phyloP scores from a whole-genome alignment of 64 coral and sea anemone genomes.

The Porites lutea region DNA sequence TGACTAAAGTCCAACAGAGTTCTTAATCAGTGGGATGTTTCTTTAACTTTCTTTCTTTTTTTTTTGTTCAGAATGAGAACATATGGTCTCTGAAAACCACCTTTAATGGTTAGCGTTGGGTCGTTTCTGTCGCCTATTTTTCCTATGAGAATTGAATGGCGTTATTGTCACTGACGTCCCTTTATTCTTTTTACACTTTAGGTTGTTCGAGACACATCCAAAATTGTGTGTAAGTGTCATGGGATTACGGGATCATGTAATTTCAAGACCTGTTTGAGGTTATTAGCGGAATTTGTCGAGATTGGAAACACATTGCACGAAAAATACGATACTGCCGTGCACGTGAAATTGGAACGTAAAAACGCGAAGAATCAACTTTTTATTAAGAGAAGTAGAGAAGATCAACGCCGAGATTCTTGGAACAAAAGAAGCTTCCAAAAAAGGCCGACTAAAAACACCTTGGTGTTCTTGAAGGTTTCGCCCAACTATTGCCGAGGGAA shows the following conservation, averaged over 20 bases:
- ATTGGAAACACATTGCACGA: constrained; percentile 72
- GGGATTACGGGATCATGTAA: constrained; percentile 81
- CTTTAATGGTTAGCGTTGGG: too few relatives aligned
- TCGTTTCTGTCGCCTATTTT: too few relatives aligned
- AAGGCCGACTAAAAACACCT: neutral
- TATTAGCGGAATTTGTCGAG: constrained; percentile 33
- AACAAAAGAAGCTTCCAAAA: constrained; percentile 1
- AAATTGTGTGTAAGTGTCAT: constrained; percentile 84
- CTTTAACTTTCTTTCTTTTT: too few relatives aligned
- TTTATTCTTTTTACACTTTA: neutral
- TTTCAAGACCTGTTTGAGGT: constrained; percentile 70
- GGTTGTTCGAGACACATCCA: constrained; percentile 35
- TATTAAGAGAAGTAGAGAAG: neutral
- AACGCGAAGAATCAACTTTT: neutral
- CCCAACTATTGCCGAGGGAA: constrained; percentile 75
- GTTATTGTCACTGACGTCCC: neutral
- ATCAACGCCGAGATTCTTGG: neutral
- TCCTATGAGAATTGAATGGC: too few relatives aligned
- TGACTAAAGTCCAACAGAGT: too few relatives aligned
- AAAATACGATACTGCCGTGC: constrained; percentile 78
- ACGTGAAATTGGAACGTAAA: constrained; percentile 51
- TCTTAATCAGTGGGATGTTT: too few relatives aligned
- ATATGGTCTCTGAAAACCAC: too few relatives aligned
- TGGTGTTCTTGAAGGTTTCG: constrained; percentile 78
- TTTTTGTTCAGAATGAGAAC: too few relatives aligned